Percentiles rank a stretch among this genome's conserved stretches.
These are phyloP conservation scores for Trichomycterus rosablanca DNA, from an alignment of 2,113 vertebrate species.

Conservation along the genomic window DNA sequence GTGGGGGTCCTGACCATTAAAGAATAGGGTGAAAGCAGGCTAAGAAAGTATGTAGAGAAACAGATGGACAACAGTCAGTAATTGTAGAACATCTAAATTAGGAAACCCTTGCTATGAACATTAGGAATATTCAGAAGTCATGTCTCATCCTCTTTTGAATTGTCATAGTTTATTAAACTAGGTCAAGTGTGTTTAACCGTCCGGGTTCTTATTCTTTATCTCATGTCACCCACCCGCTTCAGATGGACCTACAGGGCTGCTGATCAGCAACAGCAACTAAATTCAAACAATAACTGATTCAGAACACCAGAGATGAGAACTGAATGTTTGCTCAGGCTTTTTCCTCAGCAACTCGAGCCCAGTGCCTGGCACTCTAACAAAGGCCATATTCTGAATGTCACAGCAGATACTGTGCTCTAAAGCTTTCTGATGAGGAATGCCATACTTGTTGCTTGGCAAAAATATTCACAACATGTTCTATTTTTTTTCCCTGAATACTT, in stretches of 20 bases:
- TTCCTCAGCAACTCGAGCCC: slow-evolving; percentile 1
- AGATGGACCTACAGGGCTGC: slow-evolving; percentile 26
- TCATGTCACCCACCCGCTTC: background rate
- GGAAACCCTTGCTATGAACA: background rate
- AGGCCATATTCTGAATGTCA: slow-evolving; percentile 38
- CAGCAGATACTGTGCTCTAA: slow-evolving; percentile 18
- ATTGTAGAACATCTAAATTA: too few relatives aligned
- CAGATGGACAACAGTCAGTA: too few relatives aligned
- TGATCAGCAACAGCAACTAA: slow-evolving; percentile 43
- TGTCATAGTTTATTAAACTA: slow-evolving; percentile 11
- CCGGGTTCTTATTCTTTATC: background rate
- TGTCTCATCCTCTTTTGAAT: too few relatives aligned
- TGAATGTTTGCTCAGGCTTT: slow-evolving; percentile 34
- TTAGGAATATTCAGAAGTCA: background rate
- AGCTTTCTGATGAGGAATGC: slow-evolving; percentile 43
- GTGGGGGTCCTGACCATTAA: too few relatives aligned
- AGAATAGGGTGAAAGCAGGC: too few relatives aligned
- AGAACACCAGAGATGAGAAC: slow-evolving; percentile 41
- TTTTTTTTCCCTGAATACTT: slow-evolving; percentile 18
- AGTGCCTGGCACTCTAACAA: slow-evolving; percentile 45
- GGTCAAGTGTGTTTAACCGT: slow-evolving; percentile 14
- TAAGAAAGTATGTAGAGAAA: too few relatives aligned
- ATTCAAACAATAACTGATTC: slow-evolving; percentile 43
- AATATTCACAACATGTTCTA: slow-evolving; percentile 36
- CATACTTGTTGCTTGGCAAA: slow-evolving; percentile 45